Conservation (phyloP, 2,797 vertebrate genomes). For the Poeciliopsis turneri region DNA sequence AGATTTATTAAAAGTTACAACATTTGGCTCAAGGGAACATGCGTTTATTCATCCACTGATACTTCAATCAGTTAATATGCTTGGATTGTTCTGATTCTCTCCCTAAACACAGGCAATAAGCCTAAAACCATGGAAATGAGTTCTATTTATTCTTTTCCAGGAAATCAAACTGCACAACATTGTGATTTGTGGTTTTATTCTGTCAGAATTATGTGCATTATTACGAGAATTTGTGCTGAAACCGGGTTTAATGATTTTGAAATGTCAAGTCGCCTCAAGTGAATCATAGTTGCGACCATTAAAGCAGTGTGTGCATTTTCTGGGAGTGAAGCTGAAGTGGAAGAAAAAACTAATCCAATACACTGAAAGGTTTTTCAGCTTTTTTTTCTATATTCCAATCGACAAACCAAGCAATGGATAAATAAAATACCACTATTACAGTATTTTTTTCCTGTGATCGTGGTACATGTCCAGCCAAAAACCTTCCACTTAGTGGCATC, state of each 20-base stretch:
- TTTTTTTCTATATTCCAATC: conserved; percentile 16
- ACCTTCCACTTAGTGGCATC: conserved; percentile 69
- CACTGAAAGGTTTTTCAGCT: conserved; percentile 33
- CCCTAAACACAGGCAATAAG: conserved; percentile 20
- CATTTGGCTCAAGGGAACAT: conserved; percentile 43
- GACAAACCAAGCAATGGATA: not conserved
- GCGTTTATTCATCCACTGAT: conserved; percentile 35
- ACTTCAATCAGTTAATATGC: conserved; percentile 40
- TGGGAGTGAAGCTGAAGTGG: conserved; percentile 35
- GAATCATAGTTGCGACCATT: conserved; percentile 31
- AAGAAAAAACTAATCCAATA: conserved; percentile 37
- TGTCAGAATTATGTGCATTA: conserved; percentile 41
- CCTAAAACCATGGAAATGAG: conserved; percentile 11
- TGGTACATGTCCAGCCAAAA: conserved; percentile 54
- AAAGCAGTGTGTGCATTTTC: conserved; percentile 27
- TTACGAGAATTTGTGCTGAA: conserved; percentile 22
- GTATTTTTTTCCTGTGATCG: not conserved
- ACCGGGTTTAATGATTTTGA: conserved; percentile 37
- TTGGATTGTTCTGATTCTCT: conserved; percentile 10
- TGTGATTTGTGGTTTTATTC: conserved; percentile 37
- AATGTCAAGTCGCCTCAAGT: conserved; percentile 45
- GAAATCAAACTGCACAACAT: conserved; percentile 30
- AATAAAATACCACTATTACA: not conserved
- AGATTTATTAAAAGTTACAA: conserved; percentile 43
- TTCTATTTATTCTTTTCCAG: conserved; percentile 5